phyloP scores from a whole-genome alignment of 2,113 vertebrate genomes.

The Pelecanus crispus region DNA sequence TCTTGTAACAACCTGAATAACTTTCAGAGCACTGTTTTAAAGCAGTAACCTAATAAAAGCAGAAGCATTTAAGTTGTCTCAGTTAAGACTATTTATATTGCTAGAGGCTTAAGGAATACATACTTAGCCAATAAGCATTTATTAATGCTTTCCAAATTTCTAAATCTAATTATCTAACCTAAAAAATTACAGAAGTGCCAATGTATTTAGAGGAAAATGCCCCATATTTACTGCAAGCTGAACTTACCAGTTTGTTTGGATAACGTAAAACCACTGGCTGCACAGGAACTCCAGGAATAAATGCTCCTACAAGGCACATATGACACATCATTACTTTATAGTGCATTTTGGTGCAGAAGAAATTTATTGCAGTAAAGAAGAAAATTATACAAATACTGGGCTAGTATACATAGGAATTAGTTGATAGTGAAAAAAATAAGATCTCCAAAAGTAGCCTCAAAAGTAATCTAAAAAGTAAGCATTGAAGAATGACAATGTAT shows the following conservation, averaged over 20 bases:
- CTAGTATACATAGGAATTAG: background rate
- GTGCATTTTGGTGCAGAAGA: background rate
- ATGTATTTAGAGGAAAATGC: background rate
- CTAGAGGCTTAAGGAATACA: background rate
- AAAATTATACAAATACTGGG: background rate
- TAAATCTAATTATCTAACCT: background rate
- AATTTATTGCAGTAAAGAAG: background rate
- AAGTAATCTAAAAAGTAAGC: background rate
- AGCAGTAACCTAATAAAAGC: background rate
- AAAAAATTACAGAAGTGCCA: background rate
- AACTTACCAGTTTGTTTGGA: constrained; percentile 89
- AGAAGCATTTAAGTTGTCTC: background rate
- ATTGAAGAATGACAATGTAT: background rate
- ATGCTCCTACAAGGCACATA: constrained; percentile 79
- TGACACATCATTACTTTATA: background rate
- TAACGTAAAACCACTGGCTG: constrained; percentile 95
- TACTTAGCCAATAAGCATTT: background rate
- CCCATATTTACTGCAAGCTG: background rate
- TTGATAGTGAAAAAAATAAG: background rate
- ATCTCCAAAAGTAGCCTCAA: background rate
- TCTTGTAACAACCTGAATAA: background rate
- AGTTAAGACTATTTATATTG: background rate
- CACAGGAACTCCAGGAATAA: constrained; percentile 94
- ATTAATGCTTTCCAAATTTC: background rate
- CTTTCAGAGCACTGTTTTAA: background rate